Evolutionary conservation across 2,888 invertebrate genomes (phyloP).

Genomic region (Thyatira batis): DNA sequence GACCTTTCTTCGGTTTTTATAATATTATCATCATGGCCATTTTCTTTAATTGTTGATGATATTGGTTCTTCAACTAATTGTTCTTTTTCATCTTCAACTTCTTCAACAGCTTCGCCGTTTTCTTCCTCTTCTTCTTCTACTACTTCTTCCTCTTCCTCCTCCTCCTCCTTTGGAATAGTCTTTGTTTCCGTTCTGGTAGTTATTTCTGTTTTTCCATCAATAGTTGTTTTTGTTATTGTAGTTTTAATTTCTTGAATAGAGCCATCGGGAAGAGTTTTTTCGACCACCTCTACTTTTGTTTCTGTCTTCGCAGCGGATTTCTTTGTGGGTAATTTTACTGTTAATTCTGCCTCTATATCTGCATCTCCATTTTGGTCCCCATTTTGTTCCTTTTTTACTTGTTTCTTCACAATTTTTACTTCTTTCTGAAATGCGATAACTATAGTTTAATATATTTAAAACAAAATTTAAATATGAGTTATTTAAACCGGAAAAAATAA

Average conservation of each 20-base stretch:
- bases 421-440: slow-evolving; percentile 64
- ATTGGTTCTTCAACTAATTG: slow-evolving; percentile 26
- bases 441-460: slow-evolving; percentile 16
- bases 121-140: slow-evolving; percentile 53
- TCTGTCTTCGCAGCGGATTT: slow-evolving; percentile 71
- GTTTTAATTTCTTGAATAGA: slow-evolving; percentile 68
- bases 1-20: slow-evolving; percentile 62
- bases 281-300: slow-evolving; percentile 70
- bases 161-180: slow-evolving; percentile 63
- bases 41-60: slow-evolving; percentile 37
- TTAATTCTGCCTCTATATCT: slow-evolving; percentile 58
- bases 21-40: slow-evolving; percentile 40
- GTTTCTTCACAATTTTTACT: slow-evolving; percentile 61
- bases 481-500: slow-evolving; percentile 13
- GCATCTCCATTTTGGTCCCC: slow-evolving; percentile 64
- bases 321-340: slow-evolving; percentile 65
- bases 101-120: slow-evolving; percentile 38
- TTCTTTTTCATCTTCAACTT: slow-evolving; percentile 31
- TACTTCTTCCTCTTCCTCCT: slow-evolving; percentile 55
- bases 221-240: slow-evolving; percentile 71
- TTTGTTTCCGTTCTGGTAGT: slow-evolving; percentile 71
- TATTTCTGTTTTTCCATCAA: slow-evolving; percentile 72
- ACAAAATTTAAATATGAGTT: slow-evolving; percentile 8
- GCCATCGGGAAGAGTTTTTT: slow-evolving; percentile 68
- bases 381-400: slow-evolving; percentile 59